phyloP scores from a whole-genome alignment of 2,888 invertebrate genomes.

The Halictus ligatus region DNA sequence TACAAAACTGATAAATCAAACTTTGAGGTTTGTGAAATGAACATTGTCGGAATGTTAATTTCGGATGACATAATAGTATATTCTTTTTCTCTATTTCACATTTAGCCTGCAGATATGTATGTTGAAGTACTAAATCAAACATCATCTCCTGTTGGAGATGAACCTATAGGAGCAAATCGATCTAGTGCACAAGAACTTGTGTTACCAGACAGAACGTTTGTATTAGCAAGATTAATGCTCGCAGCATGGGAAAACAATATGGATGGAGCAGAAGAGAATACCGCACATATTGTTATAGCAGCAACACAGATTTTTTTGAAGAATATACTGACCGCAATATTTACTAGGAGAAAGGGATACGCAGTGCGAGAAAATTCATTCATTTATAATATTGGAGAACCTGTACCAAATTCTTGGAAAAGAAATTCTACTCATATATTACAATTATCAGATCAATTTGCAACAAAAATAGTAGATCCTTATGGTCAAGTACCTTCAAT shows the following conservation, averaged over 20 bases:
- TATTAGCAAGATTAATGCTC: slow-evolving; percentile 92
- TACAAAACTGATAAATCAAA: slow-evolving; percentile 83
- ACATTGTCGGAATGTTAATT: not conserved
- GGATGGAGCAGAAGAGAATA: slow-evolving; percentile 93
- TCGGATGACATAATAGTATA: not conserved
- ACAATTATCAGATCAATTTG: slow-evolving; percentile 84
- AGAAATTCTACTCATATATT: slow-evolving; percentile 89
- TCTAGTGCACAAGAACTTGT: slow-evolving; percentile 91
- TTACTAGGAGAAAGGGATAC: slow-evolving; percentile 93
- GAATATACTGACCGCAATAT: slow-evolving; percentile 91
- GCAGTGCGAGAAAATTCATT: slow-evolving; percentile 90
- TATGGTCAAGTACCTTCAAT: slow-evolving; percentile 87
- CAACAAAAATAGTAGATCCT: slow-evolving; percentile 78
- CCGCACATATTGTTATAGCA: slow-evolving; percentile 92
- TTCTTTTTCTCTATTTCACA: not conserved
- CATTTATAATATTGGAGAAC: slow-evolving; percentile 92
- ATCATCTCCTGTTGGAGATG: slow-evolving; percentile 82
- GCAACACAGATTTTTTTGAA: slow-evolving; percentile 93
- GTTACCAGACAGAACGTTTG: slow-evolving; percentile 93
- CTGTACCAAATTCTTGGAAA: slow-evolving; percentile 92
- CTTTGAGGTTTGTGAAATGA: slow-evolving; percentile 83
- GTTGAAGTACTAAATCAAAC: slow-evolving; percentile 80
- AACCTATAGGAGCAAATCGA: slow-evolving; percentile 85
- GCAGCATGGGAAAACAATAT: slow-evolving; percentile 96
- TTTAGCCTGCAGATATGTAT: slow-evolving; percentile 83